Base-by-base conservation (phyloP, 2,888 invertebrate species). In the Amphipyra berbera region DNA sequence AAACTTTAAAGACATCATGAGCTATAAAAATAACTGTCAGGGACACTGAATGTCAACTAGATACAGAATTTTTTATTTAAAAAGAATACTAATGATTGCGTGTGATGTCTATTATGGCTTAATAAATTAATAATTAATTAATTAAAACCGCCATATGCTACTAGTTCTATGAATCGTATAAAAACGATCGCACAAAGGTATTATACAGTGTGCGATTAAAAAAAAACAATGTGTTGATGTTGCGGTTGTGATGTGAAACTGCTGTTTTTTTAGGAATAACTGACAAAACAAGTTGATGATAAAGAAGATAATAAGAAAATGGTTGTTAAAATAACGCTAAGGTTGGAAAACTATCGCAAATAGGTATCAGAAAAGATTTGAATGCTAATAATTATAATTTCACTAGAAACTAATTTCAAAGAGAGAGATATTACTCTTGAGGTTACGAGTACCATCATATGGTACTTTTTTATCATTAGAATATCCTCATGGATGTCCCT, bases 41-140 rank as follows among this genome's bases (percentile, higher is more conserved):
- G 50, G 37, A 35, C 21, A 47, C 42, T 46, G 3, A 21, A 40
- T 42, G 9, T 38, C 30, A 37, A 47, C 38, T 37, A 35, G 35
- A 59, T 42, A 42, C 14, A 21, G 15, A n/a, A 42, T 38, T 42
- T 56, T 70, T 35, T 52, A 10, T 33, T 9, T 41, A 48, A 14
- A 9, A 55, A 35, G 52, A 53, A 60, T 52, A 45, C 45, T 67
- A 71, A 62, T 68, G 72, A 52, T 55, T 62, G 54, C 50, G 58
- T 72, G 68, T 42, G 58, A 71, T 72, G 50, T 73, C 30, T 58
- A 71, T 68, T 67, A 75, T 52, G 62, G 56, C 68, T 75, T 60
- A 60, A 72, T 64, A 58, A 68, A 71, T 68, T 68, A 64, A 50
- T 62, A 68, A 60, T 42, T 71, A 59, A 71, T 61, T 74, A 68